These are phyloP conservation scores for Euborellia annulipes DNA, from an alignment of 1,140 invertebrate genomes.

Conservation along the genomic window DNA sequence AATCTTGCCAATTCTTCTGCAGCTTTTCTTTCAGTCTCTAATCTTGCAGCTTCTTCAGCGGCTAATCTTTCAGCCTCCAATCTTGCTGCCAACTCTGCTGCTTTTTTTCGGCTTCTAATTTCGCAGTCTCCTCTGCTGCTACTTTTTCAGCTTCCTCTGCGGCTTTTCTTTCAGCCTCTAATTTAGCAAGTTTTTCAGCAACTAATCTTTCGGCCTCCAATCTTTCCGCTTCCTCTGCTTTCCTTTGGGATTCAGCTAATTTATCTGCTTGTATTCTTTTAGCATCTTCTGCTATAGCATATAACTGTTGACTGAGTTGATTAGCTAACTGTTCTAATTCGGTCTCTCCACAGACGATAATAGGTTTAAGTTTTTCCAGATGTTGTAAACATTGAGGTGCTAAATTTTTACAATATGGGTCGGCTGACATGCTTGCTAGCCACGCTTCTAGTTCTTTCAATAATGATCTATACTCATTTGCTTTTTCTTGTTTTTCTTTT, in stretches of 20 bases:
- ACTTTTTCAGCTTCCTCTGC: background rate
- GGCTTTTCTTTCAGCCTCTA: background rate
- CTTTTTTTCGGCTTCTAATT: constrained; percentile 1
- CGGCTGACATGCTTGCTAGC: too few species aligned
- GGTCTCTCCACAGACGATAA: background rate
- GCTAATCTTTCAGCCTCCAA: too few species aligned
- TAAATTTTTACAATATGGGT: too few species aligned
- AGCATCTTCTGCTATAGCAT: background rate
- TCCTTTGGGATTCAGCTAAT: constrained; percentile 2
- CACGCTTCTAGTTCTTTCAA: too few species aligned
- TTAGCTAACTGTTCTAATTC: background rate
- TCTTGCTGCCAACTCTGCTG: background rate
- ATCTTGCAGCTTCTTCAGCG: too few species aligned
- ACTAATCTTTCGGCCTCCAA: background rate
- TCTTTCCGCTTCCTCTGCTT: background rate
- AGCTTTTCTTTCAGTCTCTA: too few species aligned
- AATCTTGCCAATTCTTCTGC: too few species aligned
- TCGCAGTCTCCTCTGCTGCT: background rate
- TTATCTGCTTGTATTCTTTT: background rate
- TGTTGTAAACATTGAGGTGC: background rate
- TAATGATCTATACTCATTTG: too few species aligned
- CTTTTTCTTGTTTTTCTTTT: too few species aligned
- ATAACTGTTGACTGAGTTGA: background rate
- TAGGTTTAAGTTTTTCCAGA: background rate
- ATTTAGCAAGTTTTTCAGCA: too few species aligned